Percentiles rank a stretch among this genome's conserved stretches.
Evolutionary conservation across 1,140 invertebrate species (phyloP).

Genomic region (Trypoxylus dichotomus): DNA sequence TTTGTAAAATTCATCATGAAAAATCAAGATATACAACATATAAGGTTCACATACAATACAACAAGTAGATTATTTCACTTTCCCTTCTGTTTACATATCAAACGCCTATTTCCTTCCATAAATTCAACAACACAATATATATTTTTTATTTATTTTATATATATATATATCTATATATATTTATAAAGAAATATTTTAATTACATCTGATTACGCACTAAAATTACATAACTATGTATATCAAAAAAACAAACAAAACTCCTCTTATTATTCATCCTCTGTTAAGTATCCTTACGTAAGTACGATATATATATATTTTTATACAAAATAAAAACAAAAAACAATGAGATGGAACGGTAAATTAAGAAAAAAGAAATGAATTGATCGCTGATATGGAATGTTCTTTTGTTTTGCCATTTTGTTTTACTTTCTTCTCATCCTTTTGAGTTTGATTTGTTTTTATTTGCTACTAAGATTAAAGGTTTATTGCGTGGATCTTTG

Average conservation of each 20-base stretch:
- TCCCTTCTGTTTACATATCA: neutral
- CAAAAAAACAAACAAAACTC: neutral
- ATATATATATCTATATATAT: neutral
- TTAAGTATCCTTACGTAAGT: neutral
- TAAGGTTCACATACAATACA: neutral
- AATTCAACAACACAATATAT: too few relatives aligned
- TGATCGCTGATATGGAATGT: neutral
- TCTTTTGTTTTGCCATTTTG: neutral
- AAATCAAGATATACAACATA: neutral
- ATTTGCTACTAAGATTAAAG: neutral
- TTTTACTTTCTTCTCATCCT: neutral
- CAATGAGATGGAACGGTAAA: neutral
- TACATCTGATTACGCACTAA: neutral
- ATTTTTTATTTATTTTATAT: neutral
- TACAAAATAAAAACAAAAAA: neutral
- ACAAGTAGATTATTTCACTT: neutral
- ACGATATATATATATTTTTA: too few relatives aligned
- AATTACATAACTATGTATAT: neutral
- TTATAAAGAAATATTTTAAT: neutral
- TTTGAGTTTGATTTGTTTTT: too few relatives aligned
- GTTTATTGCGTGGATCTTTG: slow-evolving; percentile 52
- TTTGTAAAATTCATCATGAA: neutral
- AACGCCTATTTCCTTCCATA: too few relatives aligned
- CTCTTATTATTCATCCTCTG: neutral
- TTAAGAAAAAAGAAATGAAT: neutral